Base-by-base conservation (phyloP, 2,888 invertebrate species). In the Acronicta aceris region DNA sequence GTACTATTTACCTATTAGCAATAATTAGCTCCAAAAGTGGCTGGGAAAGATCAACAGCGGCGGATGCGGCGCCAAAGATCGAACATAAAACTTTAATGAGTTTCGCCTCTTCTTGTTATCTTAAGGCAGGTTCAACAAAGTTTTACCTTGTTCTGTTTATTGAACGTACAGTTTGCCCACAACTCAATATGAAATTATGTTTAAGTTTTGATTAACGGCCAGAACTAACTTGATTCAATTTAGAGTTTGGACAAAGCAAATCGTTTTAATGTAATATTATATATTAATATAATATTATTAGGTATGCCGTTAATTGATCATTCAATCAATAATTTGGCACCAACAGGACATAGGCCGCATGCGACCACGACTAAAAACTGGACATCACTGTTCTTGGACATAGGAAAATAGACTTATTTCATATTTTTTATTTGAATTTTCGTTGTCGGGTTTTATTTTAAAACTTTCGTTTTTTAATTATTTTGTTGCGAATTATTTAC, bases 61-160 rank as follows among this genome's bases (percentile, higher is more conserved):
- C 72, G 51, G 79, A 78, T 69, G 75, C 65, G 69, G 66, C 70
- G 78, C 81, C 70, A 65, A 76, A 71, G 73, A 76, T 78, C 77
- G 82, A 89, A 87, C 89, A 89, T 91, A 90, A 92, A 93, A 93
- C 89, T 93, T 93, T 89, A 92, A 93, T 91, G 91, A 93, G 90
- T 92, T 92, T 91, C 78, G 82, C 85, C 86, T 87, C 87, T 80
- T 86, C 87, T 89, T 90, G 91, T 90, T 92, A 90, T 91, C 90
- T 89, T 86, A 84, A 86, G 81, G 81, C 82, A 85, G 85, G 83
- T 89, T 87, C 79, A 82, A 76, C 81, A 76, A 88, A 89, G 84
- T 89, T 88, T 81, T 73, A 79, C 84, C 82, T 84, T 87, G 84
- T 85, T 88, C 88, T 89, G 86, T 90, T 89, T 90, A 89, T 87